Base-by-base conservation (phyloP, 2,797 vertebrate genomes). In the Alosa sapidissima region DNA sequence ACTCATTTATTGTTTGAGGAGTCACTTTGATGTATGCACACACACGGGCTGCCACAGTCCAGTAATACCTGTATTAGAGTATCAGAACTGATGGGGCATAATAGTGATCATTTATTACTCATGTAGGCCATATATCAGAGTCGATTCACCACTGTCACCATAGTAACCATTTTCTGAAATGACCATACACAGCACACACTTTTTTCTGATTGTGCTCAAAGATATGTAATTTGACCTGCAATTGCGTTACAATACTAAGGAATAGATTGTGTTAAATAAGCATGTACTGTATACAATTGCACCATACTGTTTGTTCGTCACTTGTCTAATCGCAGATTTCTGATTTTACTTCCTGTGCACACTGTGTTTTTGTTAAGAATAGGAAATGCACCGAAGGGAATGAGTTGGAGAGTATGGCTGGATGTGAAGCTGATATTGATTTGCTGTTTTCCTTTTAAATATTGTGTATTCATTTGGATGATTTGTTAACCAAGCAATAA, bases 401-500 rank as follows among this genome's bases (percentile, higher is more conserved):
- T 0, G 9, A 16, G 1, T 10, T 41, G 36, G 3, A 9, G 36
- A 3, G 3, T 72, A 41, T 28, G 28, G 28, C 28, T 68, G 62
- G 62, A 33, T 68, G 2, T 68, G 5, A 68, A 28, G 58, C 9
- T 62, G 60, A 65, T 28, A 5, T 58, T 1, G 16, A 10, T 28
- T 75, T 41, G 68, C 24, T 28, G 5, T 75, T 41, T 75, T 1
- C 68, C 36, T 16, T 75, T 75, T 19, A 7, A 19, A 19, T 75
- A 75, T 78, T 21, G 16, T 41, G 19, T 7, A 47, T 14, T 47
- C 72, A 19, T 78, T 41, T 78, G 41, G 19, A 47, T 78, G 45
- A 41, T 24, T 21, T 16, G 68, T 86, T 83, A 83, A 82, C 48
- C 51, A 87, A 86, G 47, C 87, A 89, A 85, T 85, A 88, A 88